Evolutionary conservation across 2,113 vertebrate species (phyloP).

Genomic region (Neopipo cinnamomea): DNA sequence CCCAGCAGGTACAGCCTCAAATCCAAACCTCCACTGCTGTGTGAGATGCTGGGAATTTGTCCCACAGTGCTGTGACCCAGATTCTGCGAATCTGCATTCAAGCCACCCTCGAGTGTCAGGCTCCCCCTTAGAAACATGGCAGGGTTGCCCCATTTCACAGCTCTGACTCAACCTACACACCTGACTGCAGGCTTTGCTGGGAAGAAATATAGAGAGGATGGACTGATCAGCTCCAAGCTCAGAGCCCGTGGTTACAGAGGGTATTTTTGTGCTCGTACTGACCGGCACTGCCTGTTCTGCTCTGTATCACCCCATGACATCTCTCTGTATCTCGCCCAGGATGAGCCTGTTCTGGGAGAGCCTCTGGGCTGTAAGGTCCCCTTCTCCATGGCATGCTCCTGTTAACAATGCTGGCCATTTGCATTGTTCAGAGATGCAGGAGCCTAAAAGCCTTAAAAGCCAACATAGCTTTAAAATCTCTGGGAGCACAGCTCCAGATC

Average conservation of each 20-base stretch:
- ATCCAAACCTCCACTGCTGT: not conserved
- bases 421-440: not conserved
- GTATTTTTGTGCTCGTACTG: not conserved
- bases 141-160: not conserved
- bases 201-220: not conserved
- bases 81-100: not conserved
- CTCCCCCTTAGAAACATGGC: not conserved
- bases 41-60: not conserved
- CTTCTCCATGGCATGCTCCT: fast-evolving
- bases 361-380: not conserved
- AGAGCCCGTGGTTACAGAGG: not conserved
- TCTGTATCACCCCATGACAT: not conserved
- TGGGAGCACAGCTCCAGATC: not conserved
- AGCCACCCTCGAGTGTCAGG: not conserved
- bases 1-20: not conserved
- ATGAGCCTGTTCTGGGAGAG: not conserved
- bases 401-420: not conserved
- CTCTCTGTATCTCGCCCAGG: not conserved
- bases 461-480: not conserved
- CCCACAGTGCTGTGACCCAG: not conserved
- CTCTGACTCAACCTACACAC: not conserved
- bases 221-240: not conserved
- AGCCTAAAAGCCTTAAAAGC: not conserved
- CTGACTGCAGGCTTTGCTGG: not conserved
- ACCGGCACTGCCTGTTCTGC: not conserved